Conservation (phyloP, 2,797 vertebrate species). For the Onychomys arenicola region DNA sequence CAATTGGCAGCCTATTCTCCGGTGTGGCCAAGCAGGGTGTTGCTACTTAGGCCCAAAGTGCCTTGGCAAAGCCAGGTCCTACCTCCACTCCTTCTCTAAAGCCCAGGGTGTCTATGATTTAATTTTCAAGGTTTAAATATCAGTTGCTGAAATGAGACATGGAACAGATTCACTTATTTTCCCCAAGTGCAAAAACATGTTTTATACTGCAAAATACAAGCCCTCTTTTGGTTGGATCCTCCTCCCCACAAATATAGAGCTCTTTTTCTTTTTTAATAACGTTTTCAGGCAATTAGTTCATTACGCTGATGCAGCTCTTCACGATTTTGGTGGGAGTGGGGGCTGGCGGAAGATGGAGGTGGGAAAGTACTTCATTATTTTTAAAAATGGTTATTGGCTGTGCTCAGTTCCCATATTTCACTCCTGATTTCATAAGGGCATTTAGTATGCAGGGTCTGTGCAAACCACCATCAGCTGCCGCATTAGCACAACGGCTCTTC, state of each 20-base stretch:
- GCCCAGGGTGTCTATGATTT: slow-evolving; percentile 64
- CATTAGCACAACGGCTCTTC: slow-evolving; percentile 87
- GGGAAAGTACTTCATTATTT: slow-evolving; percentile 73
- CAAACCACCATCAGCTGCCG: slow-evolving; percentile 79
- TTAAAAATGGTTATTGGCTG: slow-evolving; percentile 80
- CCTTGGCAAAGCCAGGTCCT: slow-evolving; percentile 70
- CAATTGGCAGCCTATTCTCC: slow-evolving; percentile 68
- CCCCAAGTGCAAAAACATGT: slow-evolving; percentile 55
- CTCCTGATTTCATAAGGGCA: slow-evolving; percentile 83
- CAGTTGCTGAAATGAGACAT: slow-evolving; percentile 57
- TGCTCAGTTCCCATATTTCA: slow-evolving; percentile 74
- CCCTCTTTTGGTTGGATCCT: neutral
- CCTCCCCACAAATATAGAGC: neutral
- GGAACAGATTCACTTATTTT: slow-evolving; percentile 56
- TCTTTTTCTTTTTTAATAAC: slow-evolving; percentile 67
- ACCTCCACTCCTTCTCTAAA: slow-evolving; percentile 53
- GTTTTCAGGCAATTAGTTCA: slow-evolving; percentile 75
- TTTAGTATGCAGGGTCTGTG: slow-evolving; percentile 84
- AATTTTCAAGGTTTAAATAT: slow-evolving; percentile 68
- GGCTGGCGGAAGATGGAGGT: slow-evolving; percentile 63
- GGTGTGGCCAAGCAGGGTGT: slow-evolving; percentile 70
- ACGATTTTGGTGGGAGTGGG: neutral
- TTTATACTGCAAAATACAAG: slow-evolving; percentile 69
- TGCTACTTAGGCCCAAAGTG: slow-evolving; percentile 64
- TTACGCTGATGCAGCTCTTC: slow-evolving; percentile 67